Evolutionary conservation across 2,797 vertebrate species (phyloP), one percentile per base, ranked within the genome.

Genomic region (Loriculus beryllinus): DNA sequence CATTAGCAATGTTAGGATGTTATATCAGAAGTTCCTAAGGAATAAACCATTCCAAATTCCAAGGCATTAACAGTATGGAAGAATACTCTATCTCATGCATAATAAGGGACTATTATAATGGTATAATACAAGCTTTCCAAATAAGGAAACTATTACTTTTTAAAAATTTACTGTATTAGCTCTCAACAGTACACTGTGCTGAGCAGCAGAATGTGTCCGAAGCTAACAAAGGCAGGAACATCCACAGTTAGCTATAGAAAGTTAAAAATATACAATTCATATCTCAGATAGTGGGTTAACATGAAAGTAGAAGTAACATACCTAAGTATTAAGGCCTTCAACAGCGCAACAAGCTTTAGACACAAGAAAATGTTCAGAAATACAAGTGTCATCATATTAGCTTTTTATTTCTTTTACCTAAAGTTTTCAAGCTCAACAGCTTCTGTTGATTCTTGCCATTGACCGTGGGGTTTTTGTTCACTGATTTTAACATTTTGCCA

Each of bases 371-470:
- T 12, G 2, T 64, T 68, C 64, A 69, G 39, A 83, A 8, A 65
- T n/a, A 37, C 1, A 15, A 54, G 22, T 51, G 25, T 33, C 21
- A 14, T 22, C 37, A n/a, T 9, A 64, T 8, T 21, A 52, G 21
- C 6, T 31, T 72, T 45, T 37, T 60, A 52, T 40, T 43, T 91
- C 88, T 92, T 92, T 92, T 97, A 99, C 98, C 99, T 99, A 88
- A 99, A 99, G 90, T 98, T 98, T 85, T 99, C 98, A 96, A 99
- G 98, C 86, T 99, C 98, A 59, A 97, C 92, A 49, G 97, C 97
- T 97, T 99, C 98, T n/a, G 76, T 96, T 88, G 92, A 96, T 88
- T 97, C 83, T 57, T 98, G 96, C 70, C 96, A 97, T 21, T 96
- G 97, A 82, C 80, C 92, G 65, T 9, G 92, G 70, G 67, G 94